Evolutionary conservation across 2,797 vertebrate genomes (phyloP).

Genomic region (Remorina albescens): DNA sequence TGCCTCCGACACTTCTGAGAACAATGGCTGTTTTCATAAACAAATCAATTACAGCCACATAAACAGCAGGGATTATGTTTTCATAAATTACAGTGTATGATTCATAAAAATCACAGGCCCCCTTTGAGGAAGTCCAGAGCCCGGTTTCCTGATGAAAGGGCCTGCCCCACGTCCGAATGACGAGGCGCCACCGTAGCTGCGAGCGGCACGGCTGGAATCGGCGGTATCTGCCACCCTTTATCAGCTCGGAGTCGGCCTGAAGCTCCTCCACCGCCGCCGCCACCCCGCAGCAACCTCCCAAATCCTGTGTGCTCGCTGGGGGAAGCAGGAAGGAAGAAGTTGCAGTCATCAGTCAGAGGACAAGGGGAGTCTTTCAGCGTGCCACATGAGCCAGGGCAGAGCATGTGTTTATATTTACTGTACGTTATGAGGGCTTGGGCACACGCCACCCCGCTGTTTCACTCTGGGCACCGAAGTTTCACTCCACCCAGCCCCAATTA

Average conservation of each 20-base stretch:
- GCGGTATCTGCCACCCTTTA: slow-evolving; percentile 41
- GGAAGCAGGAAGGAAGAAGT: slow-evolving; percentile 59
- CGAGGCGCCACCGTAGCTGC: slow-evolving; percentile 19
- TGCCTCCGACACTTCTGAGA: slow-evolving; percentile 63
- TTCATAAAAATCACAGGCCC: slow-evolving; percentile 42
- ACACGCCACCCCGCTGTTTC: slow-evolving; percentile 67
- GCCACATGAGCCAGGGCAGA: slow-evolving; percentile 46
- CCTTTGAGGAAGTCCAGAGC: slow-evolving; percentile 34
- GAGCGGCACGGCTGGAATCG: background rate
- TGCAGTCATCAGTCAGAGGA: slow-evolving; percentile 62
- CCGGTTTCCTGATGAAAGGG: slow-evolving; percentile 15
- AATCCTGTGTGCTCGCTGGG: slow-evolving; percentile 43
- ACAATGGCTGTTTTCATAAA: slow-evolving; percentile 80
- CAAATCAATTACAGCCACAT: slow-evolving; percentile 69
- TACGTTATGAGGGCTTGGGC: slow-evolving; percentile 75
- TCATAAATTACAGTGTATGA: slow-evolving; percentile 55
- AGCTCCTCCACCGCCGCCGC: too few relatives aligned
- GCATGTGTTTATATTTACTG: slow-evolving; percentile 86
- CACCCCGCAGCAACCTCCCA: too few relatives aligned
- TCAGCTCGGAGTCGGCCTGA: slow-evolving; percentile 46
- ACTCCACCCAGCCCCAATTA: slow-evolving; percentile 80
- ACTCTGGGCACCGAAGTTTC: slow-evolving; percentile 63
- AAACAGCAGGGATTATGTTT: slow-evolving; percentile 58
- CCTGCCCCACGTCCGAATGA: slow-evolving; percentile 18
- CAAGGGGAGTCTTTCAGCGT: slow-evolving; percentile 78